Evolutionary conservation across 2,888 invertebrate species (phyloP).

Genomic region (Lagria hirta): DNA sequence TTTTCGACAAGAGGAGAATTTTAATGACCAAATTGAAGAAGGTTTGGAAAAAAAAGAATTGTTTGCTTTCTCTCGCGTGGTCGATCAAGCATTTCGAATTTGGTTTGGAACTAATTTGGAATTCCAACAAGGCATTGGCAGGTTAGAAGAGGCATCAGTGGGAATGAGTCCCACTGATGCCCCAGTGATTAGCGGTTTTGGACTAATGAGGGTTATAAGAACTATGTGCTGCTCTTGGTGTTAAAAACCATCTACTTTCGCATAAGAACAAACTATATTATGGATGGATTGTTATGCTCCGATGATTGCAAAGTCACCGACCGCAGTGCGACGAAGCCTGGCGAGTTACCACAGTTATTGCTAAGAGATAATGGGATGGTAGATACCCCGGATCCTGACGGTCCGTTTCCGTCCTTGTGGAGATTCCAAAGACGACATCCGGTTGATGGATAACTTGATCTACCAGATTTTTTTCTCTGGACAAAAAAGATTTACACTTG

Average conservation of each 20-base stretch:
- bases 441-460: constrained; percentile 18
- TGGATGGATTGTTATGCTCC: constrained; percentile 44
- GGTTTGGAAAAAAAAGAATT: too few relatives aligned
- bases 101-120: constrained; percentile 23
- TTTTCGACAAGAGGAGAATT: too few relatives aligned
- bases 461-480: constrained; percentile 14
- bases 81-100: constrained; percentile 25
- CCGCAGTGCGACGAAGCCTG: constrained; percentile 47
- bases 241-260: constrained; percentile 21
- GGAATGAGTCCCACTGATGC: constrained; percentile 13
- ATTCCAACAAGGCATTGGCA: constrained; percentile 14
- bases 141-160: constrained; percentile 9
- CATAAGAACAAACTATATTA: constrained; percentile 36
- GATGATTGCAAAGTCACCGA: constrained; percentile 48
- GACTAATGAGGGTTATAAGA: constrained; percentile 18
- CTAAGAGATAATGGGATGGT: constrained; percentile 23
- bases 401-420: constrained; percentile 31
- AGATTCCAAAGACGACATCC: constrained; percentile 27
- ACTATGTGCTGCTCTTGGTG: too few relatives aligned
- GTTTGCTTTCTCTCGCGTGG: constrained; percentile 14
- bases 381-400: constrained; percentile 29
- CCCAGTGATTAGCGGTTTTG: constrained; percentile 17
- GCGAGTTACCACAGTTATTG: constrained; percentile 40
- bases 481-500: too few relatives aligned
- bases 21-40: too few relatives aligned